A percentile compares a stretch with the other conserved stretches of the same genome.
These are phyloP conservation scores for Urocolius indicus DNA, from an alignment of 2,113 vertebrate species.

Conservation along the genomic window DNA sequence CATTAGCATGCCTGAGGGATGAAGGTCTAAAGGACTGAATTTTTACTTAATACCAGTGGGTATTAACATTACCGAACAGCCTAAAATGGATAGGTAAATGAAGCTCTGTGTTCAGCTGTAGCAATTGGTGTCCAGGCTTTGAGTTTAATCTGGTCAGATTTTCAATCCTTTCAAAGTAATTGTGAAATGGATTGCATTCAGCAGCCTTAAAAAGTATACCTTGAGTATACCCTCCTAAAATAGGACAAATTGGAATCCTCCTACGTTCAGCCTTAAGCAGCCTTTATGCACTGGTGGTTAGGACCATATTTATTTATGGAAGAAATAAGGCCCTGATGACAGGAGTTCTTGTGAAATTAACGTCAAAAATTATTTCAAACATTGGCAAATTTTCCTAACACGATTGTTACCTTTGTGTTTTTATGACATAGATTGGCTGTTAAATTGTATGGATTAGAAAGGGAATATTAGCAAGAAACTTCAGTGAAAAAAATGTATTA, in stretches of 20 bases:
- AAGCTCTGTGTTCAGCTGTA: not conserved
- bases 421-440: not conserved
- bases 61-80: not conserved
- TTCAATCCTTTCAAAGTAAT: conserved; percentile 42
- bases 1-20: not conserved
- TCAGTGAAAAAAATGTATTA: not conserved
- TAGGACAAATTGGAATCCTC: conserved; percentile 33
- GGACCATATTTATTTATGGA: not conserved
- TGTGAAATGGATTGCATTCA: conserved; percentile 21
- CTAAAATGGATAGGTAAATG: not conserved
- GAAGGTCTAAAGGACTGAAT: not conserved
- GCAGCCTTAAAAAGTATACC: not conserved
- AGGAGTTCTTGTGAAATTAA: not conserved
- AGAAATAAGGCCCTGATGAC: not conserved
- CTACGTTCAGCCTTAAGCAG: not conserved
- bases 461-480: not conserved
- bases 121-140: conserved; percentile 10
- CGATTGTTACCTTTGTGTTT: not conserved
- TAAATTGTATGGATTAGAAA: not conserved
- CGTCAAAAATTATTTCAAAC: not conserved
- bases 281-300: not conserved
- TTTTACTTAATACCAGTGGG: not conserved
- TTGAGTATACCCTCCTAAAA: not conserved
- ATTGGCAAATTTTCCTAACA: not conserved
- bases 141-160: conserved; percentile 37